Conservation (phyloP, 2,888 invertebrate genomes). For the Bursaphelenchus okinawaensis region DNA sequence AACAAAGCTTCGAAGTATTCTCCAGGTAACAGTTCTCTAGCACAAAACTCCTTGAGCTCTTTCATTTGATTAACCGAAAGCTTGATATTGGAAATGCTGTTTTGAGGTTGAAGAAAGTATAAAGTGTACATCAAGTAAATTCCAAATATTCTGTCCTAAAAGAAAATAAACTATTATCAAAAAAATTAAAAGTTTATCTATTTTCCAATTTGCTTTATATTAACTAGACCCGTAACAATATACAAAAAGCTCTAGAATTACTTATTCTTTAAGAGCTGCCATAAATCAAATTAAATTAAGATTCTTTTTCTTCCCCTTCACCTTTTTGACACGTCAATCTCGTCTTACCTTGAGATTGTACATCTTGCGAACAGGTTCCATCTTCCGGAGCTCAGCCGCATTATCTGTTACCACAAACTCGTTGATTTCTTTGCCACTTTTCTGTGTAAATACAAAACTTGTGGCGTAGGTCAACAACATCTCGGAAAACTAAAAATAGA, state of each 20-base stretch:
- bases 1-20: slow-evolving; percentile 10
- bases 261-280: no score
- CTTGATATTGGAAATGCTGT: background rate
- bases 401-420: background rate
- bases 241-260: no score
- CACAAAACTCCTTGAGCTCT: slow-evolving; percentile 3
- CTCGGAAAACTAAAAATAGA: slow-evolving; percentile 1
- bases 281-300: no score
- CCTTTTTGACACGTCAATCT: no score
- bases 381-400: background rate
- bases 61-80: background rate
- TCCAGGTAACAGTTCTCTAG: background rate
- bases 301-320: no score
- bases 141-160: slow-evolving; percentile 11
- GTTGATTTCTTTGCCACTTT: background rate
- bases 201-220: no score
- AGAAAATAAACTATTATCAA: background rate
- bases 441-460: background rate
- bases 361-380: background rate
- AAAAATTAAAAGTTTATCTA: no score
- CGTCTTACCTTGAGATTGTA: background rate
- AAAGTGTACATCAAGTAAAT: slow-evolving; percentile 1
- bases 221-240: no score
- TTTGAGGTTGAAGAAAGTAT: slow-evolving; percentile 12
- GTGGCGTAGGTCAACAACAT: background rate